Evolutionary conservation across 2,113 vertebrate genomes (phyloP), one percentile per base, ranked within the genome.

Genomic region (Panthera tigris): DNA sequence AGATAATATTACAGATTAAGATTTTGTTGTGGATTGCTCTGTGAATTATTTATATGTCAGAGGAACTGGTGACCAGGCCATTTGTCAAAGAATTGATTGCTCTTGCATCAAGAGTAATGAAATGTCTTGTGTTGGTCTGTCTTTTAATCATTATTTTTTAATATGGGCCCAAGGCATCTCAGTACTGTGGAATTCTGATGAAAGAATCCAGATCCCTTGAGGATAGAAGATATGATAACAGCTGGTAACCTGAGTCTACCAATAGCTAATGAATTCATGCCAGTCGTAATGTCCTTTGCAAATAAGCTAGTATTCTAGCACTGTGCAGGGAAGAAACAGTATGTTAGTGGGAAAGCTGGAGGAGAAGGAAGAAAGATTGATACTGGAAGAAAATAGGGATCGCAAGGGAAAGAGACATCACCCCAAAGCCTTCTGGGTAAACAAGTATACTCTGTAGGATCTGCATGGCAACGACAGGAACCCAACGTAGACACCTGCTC

Each of bases 141-240:
- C 12, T 96, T 96, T 96, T 93, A 63, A 89, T 79, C 16, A 45
- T 50, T 94, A 80, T 96, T 96, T 97, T 96, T 61, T 82, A 95
- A 52, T 94, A 61, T 29, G 9, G 91, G 27, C 33, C 45, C n/a
- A 81, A 48, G n/a, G 3, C 52, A 9, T 45, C 31, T 79, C 83
- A 31, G 45, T 66, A 57, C 14, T 84, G 8, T 52, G 45, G 82
- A 83, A 92, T 92, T 94, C 57, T 69, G 63, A 48, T 76, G 63
- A 90, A 68, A 90, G 21, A 52, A 83, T 66, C 25, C 14, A 91
- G n/a, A 92, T 94, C 2, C 7, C 23, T 45, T 76, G 55, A 76
- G 33, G 55, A 13, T 14, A 74, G 29, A 50, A 36, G 11, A 7
- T 63, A 48, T 50, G 10, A 21, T n/a, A 73, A 82, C 27, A 63